Conservation (phyloP, 2,797 vertebrate species). For the Hapalemur alaotrensis region DNA sequence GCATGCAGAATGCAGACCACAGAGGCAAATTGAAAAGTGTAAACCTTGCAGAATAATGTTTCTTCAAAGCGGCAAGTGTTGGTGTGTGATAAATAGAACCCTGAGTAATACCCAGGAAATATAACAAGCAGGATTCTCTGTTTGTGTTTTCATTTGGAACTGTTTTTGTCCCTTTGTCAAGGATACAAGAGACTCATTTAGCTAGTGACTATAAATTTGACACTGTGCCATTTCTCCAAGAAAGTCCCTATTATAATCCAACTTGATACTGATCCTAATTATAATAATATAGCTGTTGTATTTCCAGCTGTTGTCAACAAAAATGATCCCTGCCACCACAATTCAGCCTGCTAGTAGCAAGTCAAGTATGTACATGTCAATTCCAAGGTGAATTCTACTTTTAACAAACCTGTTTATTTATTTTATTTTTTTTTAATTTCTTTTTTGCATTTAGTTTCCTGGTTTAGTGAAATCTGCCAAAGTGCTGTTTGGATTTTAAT, state of each 20-base stretch:
- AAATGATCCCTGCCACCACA: constrained; percentile 71
- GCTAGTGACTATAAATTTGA: constrained; percentile 82
- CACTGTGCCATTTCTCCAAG: constrained; percentile 82
- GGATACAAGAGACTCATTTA: constrained; percentile 85
- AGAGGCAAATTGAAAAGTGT: constrained; percentile 67
- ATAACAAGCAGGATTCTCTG: constrained; percentile 76
- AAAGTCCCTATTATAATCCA: constrained; percentile 82
- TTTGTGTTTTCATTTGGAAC: constrained; percentile 80
- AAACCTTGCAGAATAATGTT: constrained; percentile 71
- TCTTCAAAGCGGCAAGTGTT: constrained; percentile 75
- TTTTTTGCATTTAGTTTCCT: constrained; percentile 3
- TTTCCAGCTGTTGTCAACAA: constrained; percentile 80
- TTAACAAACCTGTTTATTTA: constrained; percentile 17
- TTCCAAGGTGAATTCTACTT: constrained; percentile 62
- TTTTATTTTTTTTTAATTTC: neutral
- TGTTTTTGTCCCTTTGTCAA: constrained; percentile 79
- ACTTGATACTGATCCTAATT: constrained; percentile 82
- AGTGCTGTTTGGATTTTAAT: constrained; percentile 70
- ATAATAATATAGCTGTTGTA: constrained; percentile 81
- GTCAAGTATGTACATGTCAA: constrained; percentile 49
- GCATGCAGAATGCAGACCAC: constrained; percentile 59
- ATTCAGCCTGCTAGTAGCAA: constrained; percentile 55
- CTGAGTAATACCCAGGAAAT: constrained; percentile 72
- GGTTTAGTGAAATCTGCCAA: constrained; percentile 61
- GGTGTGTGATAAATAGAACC: constrained; percentile 76